Evolutionary conservation across 2,797 vertebrate species (phyloP).

Genomic region (Oryzias dopingdopingensis): DNA sequence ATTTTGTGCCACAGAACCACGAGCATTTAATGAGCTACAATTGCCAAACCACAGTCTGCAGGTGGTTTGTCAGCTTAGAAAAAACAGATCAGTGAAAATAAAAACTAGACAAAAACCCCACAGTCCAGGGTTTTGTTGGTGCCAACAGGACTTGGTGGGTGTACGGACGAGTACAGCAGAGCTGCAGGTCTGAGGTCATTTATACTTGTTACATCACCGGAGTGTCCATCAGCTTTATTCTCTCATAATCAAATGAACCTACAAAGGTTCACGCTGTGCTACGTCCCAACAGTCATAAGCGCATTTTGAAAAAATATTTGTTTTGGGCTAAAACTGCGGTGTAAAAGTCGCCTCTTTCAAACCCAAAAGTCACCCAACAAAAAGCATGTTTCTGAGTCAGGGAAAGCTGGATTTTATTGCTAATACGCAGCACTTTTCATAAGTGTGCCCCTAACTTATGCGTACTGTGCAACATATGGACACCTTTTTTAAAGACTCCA

Average conservation of each 20-base stretch:
- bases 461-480: too few species aligned
- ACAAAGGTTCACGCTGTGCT: too few species aligned
- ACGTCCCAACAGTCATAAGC: background rate
- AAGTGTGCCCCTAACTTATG: background rate
- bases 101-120: constrained; percentile 55
- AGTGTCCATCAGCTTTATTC: background rate
- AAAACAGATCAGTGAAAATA: constrained; percentile 43
- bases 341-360: constrained; percentile 51
- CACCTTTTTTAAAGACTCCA: too few species aligned
- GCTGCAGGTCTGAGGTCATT: background rate
- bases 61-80: constrained; percentile 55
- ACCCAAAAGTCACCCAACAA: constrained; percentile 36
- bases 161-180: constrained; percentile 2
- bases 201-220: background rate
- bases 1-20: constrained; percentile 41
- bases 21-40: constrained; percentile 53
- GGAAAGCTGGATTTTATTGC: constrained; percentile 63
- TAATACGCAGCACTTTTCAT: constrained; percentile 8
- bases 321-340: background rate
- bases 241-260: too few species aligned
- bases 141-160: constrained; percentile 20
- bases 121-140: constrained; percentile 29
- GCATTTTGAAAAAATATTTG: too few species aligned
- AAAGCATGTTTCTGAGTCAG: constrained; percentile 19
- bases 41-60: constrained; percentile 57